A percentile compares a stretch with the other conserved stretches of the same genome.
These are phyloP conservation scores for Drosophila cognata DNA, from an alignment of 2,888 invertebrate genomes.

Conservation along the genomic window DNA sequence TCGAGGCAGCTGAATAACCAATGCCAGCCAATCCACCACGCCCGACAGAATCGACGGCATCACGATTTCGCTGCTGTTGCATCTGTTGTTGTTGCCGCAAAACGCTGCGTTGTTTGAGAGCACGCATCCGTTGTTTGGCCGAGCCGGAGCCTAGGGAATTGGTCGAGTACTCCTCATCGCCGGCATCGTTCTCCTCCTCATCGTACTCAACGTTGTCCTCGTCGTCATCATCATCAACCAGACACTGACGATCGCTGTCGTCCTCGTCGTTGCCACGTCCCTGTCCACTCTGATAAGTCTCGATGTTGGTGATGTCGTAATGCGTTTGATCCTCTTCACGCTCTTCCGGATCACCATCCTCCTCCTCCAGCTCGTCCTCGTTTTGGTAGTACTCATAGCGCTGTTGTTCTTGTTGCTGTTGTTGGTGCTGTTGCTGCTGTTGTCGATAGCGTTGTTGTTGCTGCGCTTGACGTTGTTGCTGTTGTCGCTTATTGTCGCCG, in stretches of 20 bases:
- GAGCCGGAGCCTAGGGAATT: slow-evolving; percentile 81
- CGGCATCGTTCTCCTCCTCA: slow-evolving; percentile 76
- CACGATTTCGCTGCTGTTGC: slow-evolving; percentile 70
- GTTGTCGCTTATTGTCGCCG: slow-evolving; percentile 63
- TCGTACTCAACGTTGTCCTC: slow-evolving; percentile 71
- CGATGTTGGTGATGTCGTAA: slow-evolving; percentile 83
- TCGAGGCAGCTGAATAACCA: slow-evolving; percentile 60
- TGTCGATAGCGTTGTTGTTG: slow-evolving; percentile 52
- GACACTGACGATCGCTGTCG: slow-evolving; percentile 79
- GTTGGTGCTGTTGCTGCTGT: slow-evolving; percentile 54
- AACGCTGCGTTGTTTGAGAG: slow-evolving; percentile 77
- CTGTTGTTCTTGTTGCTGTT: slow-evolving; percentile 69
- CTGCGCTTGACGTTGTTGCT: slow-evolving; percentile 65
- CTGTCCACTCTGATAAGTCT: slow-evolving; percentile 80
- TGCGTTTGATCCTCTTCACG: slow-evolving; percentile 83
- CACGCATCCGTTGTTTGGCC: slow-evolving; percentile 78
- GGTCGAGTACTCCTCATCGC: slow-evolving; percentile 80
- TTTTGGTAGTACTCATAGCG: slow-evolving; percentile 81
- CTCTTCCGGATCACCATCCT: slow-evolving; percentile 66
- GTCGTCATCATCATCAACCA: slow-evolving; percentile 76
- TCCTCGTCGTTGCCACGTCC: slow-evolving; percentile 74
- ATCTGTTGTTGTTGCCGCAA: slow-evolving; percentile 51
- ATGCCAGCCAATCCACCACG: slow-evolving; percentile 26
- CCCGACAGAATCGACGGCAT: slow-evolving; percentile 73
- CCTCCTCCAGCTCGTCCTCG: slow-evolving; percentile 72